Evolutionary conservation across 2,888 invertebrate species (phyloP).

Genomic region (Smittia aterrima): DNA sequence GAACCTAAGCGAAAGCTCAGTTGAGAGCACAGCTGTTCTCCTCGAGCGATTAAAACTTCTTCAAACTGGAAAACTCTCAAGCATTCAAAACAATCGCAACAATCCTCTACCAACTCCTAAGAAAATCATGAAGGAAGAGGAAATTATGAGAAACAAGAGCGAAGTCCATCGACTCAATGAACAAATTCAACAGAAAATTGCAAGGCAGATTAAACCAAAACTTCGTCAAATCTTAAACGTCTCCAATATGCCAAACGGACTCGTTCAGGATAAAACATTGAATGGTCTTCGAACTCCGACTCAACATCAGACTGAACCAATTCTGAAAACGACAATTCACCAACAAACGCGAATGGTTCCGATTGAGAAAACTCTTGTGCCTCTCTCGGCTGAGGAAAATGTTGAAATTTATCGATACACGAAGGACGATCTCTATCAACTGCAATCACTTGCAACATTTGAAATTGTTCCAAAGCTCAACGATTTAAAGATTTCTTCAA

Average conservation of each 20-base stretch:
- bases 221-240: neutral
- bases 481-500: neutral
- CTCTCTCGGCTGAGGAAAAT: neutral
- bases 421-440: neutral
- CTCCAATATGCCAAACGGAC: neutral
- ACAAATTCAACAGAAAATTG: constrained; percentile 15
- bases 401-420: constrained; percentile 32
- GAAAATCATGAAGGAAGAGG: neutral
- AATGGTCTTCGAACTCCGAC: neutral
- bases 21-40: neutral
- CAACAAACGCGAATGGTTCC: neutral
- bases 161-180: neutral
- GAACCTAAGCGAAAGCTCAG: neutral
- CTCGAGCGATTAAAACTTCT: neutral
- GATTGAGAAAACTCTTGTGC: neutral
- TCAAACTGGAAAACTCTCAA: constrained; percentile 19
- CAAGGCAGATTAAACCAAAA: neutral
- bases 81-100: neutral
- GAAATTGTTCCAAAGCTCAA: constrained; percentile 1
- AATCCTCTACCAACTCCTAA: neutral
- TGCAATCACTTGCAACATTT: neutral
- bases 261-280: neutral
- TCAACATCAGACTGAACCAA: neutral
- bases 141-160: neutral
- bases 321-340: neutral